Percentiles rank a stretch among this genome's conserved stretches.
Evolutionary conservation across 2,888 invertebrate species (phyloP).

Genomic region (Mellilla xanthometata): DNA sequence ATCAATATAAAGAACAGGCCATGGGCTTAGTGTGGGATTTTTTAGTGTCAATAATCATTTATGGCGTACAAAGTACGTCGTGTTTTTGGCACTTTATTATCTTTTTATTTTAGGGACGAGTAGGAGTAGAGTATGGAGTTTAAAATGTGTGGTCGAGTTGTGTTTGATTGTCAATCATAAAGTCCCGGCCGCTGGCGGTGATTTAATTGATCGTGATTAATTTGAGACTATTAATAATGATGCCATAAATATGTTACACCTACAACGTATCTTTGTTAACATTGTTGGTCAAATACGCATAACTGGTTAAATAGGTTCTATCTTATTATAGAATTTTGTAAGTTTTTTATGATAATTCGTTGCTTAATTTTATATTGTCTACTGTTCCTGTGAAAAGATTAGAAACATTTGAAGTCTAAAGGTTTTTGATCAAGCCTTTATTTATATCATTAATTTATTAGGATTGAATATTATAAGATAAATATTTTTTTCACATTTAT

Average conservation of each 20-base stretch:
- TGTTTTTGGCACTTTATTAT: not conserved
- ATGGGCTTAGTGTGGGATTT: conserved; percentile 15
- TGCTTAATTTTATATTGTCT: no score
- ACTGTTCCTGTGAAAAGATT: no score
- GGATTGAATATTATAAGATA: no score
- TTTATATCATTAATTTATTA: no score
- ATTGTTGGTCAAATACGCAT: no score
- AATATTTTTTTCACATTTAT: no score
- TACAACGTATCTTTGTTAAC: not conserved
- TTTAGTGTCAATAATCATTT: conserved; percentile 6
- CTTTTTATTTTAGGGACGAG: conserved; percentile 3
- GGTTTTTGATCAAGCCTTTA: no score
- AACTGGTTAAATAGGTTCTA: no score
- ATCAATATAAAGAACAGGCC: not conserved
- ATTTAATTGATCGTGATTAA: conserved; percentile 9
- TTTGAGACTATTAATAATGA: conserved; percentile 10
- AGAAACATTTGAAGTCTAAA: no score
- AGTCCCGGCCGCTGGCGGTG: not conserved
- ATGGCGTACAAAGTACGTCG: conserved; percentile 2
- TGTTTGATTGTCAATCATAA: conserved; percentile 7
- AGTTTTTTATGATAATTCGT: no score
- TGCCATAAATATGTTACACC: conserved; percentile 12
- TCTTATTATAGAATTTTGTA: no score
- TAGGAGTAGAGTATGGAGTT: conserved; percentile 17
- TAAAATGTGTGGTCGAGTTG: not conserved